Percentiles rank a stretch among this genome's conserved stretches.
Conservation (phyloP, 2,888 invertebrate genomes). For the Xanthia togata region DNA sequence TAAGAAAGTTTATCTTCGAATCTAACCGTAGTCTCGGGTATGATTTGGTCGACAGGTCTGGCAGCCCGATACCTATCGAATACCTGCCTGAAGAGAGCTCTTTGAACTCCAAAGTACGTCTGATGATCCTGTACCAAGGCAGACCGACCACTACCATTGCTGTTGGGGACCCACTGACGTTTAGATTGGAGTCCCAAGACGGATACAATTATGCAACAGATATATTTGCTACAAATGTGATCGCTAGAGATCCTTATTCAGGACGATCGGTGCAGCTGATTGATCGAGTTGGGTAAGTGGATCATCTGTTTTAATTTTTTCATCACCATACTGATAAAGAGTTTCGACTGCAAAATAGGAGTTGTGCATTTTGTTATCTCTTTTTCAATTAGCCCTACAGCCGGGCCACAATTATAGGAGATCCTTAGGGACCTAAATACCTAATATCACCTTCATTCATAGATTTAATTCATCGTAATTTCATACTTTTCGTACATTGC, state of each 20-base stretch:
- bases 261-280: conserved; percentile 97
- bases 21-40: conserved; percentile 88
- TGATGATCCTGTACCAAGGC: conserved; percentile 96
- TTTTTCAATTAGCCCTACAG: background rate
- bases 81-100: conserved; percentile 98
- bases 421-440: background rate
- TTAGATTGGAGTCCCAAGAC: conserved; percentile 96
- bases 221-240: conserved; percentile 97
- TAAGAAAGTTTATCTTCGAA: conserved; percentile 71
- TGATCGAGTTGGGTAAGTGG: conserved; percentile 95
- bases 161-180: conserved; percentile 97
- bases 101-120: conserved; percentile 95
- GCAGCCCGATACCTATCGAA: conserved; percentile 97
- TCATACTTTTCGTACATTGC: conserved; percentile 43
- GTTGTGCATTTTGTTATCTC: background rate
- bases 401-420: background rate
- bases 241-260: conserved; percentile 97
- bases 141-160: conserved; percentile 98
- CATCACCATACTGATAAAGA: background rate
- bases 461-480: background rate
- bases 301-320: background rate
- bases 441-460: background rate
- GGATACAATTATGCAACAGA: conserved; percentile 97
- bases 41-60: conserved; percentile 92
- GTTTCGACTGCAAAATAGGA: background rate